These are phyloP conservation scores for Tamias sibiricus DNA, from an alignment of 2,113 vertebrate species.

Conservation along the genomic window DNA sequence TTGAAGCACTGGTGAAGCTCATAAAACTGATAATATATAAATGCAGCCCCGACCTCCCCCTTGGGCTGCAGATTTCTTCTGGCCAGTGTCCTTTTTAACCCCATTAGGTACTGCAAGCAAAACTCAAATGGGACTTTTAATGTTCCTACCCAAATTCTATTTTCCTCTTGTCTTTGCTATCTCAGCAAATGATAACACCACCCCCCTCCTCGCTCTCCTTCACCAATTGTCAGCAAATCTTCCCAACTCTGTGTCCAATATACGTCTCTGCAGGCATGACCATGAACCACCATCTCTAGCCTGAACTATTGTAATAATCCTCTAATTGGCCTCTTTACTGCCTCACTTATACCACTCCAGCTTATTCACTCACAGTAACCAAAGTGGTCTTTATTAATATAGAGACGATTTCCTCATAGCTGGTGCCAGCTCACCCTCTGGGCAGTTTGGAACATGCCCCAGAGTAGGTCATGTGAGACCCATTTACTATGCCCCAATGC, in stretches of 20 bases:
- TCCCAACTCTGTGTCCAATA: not conserved
- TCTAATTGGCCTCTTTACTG: not conserved
- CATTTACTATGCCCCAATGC: not conserved
- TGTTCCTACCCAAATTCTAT: not conserved
- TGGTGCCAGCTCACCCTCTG: not conserved
- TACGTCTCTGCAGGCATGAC: fast-evolving
- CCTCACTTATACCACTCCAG: not conserved
- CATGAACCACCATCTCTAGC: not conserved
- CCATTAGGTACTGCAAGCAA: not conserved
- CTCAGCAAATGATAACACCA: not conserved
- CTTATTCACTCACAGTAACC: not conserved
- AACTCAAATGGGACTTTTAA: not conserved
- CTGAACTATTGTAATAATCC: not conserved
- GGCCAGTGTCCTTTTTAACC: not conserved
- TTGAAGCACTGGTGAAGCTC: not conserved
- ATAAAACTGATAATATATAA: not conserved
- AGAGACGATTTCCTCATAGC: not conserved
- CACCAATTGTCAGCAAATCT: not conserved
- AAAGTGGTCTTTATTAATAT: not conserved
- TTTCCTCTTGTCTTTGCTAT: not conserved
- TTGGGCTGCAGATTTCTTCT: not conserved
- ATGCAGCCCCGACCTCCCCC: not conserved
- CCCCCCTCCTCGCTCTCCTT: not conserved
- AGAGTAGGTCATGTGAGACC: not conserved
- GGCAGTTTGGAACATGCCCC: not conserved